Evolutionary conservation across 2,888 invertebrate genomes (phyloP), one percentile per base, ranked within the genome.

Genomic region (Pomacea canaliculata): DNA sequence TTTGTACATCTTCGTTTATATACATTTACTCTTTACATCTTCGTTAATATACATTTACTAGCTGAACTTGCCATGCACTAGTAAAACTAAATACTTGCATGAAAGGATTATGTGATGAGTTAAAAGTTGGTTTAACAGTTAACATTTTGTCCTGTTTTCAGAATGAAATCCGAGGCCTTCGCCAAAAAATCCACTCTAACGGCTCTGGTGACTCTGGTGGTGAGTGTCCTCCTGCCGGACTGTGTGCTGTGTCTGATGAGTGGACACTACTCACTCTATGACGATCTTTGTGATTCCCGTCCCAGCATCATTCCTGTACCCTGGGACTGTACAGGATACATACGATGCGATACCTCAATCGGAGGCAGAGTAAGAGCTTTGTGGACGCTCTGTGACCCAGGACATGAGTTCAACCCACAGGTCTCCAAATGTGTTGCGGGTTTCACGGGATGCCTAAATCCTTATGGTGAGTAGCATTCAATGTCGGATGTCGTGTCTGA

Each of bases 321-420:
- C 3, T 69, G 74, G 74, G 69, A 69, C 49, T 69, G 69, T 16
- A 19, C 48, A 4, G 74, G 74, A 1, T 74, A 56, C 27, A 74
- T 74, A 18, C 48, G 74, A 16, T 74, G 74, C 18, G 74, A 74
- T 56, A 10, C 18, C 3, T 48, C 13, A n/a, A 0, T 46, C 7
- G 60, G 67, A 8, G 69, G 65, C 16, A 56, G n/a, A 37, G n/a
- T 49, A 13, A 46, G 23, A 19, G 78, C 78, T 13, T 56, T 70
- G 19, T 78, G 78, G 78, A 63, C 69, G 0, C 48, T n/a, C 12
- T 78, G 78, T 60, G 49, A 60, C 8, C 46, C 13, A 7, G 76
- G 73, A 9, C 27, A 71, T n/a, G 46, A n/a, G 59, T 78, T 71
- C 60, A 73, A 78, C 51, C 78, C 75, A 5, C 67, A 49, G 7